phyloP scores from a whole-genome alignment of 1,140 invertebrate species.

The Eciton burchellii region DNA sequence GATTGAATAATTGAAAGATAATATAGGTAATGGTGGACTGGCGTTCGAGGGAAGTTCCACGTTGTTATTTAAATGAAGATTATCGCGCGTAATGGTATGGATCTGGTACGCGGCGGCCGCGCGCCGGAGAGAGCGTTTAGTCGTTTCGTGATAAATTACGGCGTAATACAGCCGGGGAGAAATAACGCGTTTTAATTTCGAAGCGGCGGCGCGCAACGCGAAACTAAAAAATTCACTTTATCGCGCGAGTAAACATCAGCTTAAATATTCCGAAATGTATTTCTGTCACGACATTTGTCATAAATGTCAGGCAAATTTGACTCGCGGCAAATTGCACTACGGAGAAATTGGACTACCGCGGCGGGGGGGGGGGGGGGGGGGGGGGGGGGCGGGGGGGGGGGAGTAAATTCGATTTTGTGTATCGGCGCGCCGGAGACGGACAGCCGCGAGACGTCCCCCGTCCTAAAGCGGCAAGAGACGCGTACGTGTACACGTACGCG shows the following conservation, averaged over 20 bases:
- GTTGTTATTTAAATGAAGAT: constrained; percentile 58
- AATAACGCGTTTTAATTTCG: constrained; percentile 51
- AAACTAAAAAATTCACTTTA: constrained; percentile 34
- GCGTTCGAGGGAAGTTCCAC: constrained; percentile 25
- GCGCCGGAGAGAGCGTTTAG: constrained; percentile 36
- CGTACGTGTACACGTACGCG: neutral
- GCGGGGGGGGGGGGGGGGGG: too few relatives aligned
- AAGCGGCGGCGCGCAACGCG: neutral
- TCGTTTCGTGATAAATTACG: constrained; percentile 46
- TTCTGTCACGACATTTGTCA: constrained; percentile 7
- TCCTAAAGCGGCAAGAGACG: constrained; percentile 27
- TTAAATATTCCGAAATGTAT: neutral
- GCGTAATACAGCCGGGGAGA: constrained; percentile 27
- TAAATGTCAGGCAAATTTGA: neutral
- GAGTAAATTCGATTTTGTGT: constrained; percentile 13
- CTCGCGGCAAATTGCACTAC: constrained; percentile 4
- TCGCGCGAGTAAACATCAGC: constrained; percentile 25
- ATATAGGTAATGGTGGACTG: constrained; percentile 37
- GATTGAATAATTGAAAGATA: constrained; percentile 56
- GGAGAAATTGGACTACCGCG: too few relatives aligned
- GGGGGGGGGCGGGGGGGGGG: too few relatives aligned
- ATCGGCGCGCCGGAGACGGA: neutral
- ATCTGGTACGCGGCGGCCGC: constrained; percentile 16
- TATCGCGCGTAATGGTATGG: constrained; percentile 54
- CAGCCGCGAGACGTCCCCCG: neutral